Conservation (phyloP, 2,113 vertebrate species). For the Takifugu bimaculatus region DNA sequence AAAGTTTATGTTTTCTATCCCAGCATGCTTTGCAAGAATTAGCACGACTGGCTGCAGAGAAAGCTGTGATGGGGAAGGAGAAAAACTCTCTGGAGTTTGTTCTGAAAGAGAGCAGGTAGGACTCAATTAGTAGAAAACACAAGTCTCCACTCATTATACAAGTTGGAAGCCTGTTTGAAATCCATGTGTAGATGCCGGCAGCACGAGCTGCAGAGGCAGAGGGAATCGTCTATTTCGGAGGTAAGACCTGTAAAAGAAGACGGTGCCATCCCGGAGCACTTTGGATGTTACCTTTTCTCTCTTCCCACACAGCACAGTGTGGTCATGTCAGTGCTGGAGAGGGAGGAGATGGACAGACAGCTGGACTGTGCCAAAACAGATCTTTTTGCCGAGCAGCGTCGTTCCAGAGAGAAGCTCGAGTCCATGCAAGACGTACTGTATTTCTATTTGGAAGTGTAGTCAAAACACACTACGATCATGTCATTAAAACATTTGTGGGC, state of each 20-base stretch:
- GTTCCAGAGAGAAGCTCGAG: slow-evolving; percentile 62
- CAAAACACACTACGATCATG: not conserved
- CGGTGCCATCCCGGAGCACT: slow-evolving; percentile 10
- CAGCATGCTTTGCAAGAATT: slow-evolving; percentile 53
- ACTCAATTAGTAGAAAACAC: slow-evolving; percentile 53
- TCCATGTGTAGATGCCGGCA: slow-evolving; percentile 44
- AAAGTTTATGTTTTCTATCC: slow-evolving; percentile 1
- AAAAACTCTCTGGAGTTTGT: slow-evolving; percentile 23
- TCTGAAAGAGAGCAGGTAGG: slow-evolving; percentile 36
- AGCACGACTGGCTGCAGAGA: slow-evolving; percentile 28
- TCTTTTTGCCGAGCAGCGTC: slow-evolving; percentile 69
- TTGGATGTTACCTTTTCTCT: not conserved
- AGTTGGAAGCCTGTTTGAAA: not conserved
- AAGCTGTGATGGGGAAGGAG: slow-evolving; percentile 48
- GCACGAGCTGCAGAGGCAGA: slow-evolving; percentile 53
- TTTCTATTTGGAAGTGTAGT: not conserved
- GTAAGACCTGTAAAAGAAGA: slow-evolving; percentile 35
- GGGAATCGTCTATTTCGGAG: slow-evolving; percentile 31
- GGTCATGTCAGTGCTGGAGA: slow-evolving; percentile 65
- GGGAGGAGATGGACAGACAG: slow-evolving; percentile 69
- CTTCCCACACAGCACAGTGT: slow-evolving; percentile 25
- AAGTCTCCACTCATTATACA: not conserved
- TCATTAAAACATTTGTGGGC: not conserved
- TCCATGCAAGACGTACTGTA: slow-evolving; percentile 69
- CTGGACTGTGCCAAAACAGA: slow-evolving; percentile 64